A percentile compares a stretch with the other conserved stretches of the same genome.
Conservation (phyloP, 2,113 vertebrate species). For the Euleptes europaea region DNA sequence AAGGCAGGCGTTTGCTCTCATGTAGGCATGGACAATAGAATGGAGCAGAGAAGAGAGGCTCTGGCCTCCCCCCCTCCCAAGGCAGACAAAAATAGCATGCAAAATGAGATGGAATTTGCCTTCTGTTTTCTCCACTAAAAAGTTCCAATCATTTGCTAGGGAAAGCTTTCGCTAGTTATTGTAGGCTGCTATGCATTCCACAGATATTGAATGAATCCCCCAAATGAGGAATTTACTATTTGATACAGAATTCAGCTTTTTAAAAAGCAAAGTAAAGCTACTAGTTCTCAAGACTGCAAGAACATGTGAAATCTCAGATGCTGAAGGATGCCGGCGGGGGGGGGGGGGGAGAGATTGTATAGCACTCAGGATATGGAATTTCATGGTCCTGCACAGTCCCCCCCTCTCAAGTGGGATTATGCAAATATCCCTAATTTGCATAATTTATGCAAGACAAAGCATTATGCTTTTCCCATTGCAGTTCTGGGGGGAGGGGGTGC, state of each 20-base stretch:
- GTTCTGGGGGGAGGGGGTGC: too few relatives aligned
- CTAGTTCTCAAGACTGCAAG: neutral
- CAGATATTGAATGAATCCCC: too few relatives aligned
- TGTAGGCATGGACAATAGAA: neutral
- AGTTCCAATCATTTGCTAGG: too few relatives aligned
- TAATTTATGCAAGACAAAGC: too few relatives aligned
- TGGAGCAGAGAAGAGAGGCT: neutral
- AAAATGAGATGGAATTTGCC: neutral
- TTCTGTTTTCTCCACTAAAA: neutral
- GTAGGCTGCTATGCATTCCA: neutral
- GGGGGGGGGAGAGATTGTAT: too few relatives aligned
- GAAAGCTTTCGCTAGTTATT: neutral
- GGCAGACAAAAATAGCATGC: neutral
- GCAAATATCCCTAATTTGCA: neutral
- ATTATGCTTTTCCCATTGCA: too few relatives aligned
- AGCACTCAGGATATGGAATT: neutral
- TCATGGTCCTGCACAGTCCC: neutral
- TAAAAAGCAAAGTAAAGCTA: neutral
- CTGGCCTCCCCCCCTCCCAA: neutral
- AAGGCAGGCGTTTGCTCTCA: neutral
- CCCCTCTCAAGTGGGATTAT: neutral
- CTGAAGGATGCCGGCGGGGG: neutral
- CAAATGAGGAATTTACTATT: neutral
- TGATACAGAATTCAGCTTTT: neutral
- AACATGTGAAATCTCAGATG: neutral